Percentiles rank a stretch among this genome's conserved stretches.
Evolutionary conservation across 2,888 invertebrate genomes (phyloP).

Genomic region (Phymatocera aterrima): DNA sequence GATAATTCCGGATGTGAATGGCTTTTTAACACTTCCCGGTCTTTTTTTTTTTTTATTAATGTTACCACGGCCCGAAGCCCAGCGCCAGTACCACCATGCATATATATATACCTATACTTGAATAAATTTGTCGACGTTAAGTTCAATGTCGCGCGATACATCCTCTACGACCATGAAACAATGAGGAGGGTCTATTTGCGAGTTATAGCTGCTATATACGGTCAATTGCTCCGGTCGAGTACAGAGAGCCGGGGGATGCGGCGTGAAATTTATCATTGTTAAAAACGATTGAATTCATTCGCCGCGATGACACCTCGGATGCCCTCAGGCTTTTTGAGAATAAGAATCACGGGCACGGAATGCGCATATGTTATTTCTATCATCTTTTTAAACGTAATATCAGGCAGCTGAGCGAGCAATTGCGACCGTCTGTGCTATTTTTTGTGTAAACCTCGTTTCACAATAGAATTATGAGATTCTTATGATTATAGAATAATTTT

Average conservation of each 20-base stretch:
- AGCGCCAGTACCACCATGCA: neutral
- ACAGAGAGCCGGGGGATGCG: neutral
- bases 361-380: too few species aligned
- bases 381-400: constrained; percentile 6
- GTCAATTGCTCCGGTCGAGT: constrained; percentile 15
- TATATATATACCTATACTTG: too few species aligned
- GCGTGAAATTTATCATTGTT: constrained; percentile 38
- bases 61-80: neutral
- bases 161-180: constrained; percentile 59
- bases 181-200: constrained; percentile 41
- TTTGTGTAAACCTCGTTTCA: too few species aligned
- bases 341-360: constrained; percentile 10
- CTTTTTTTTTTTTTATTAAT: neutral
- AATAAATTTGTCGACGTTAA: constrained; percentile 62
- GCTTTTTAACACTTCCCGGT: too few species aligned
- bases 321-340: constrained; percentile 20
- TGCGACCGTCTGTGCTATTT: neutral
- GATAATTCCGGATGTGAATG: too few species aligned
- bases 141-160: constrained; percentile 70
- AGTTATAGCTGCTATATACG: constrained; percentile 55
- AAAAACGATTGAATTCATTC: constrained; percentile 31
- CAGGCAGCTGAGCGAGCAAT: neutral
- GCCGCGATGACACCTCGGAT: constrained; percentile 3
- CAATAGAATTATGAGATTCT: too few species aligned
- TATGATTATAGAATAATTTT: too few species aligned